Conservation (phyloP, 2,113 vertebrate genomes). For the Smithornis capensis region DNA sequence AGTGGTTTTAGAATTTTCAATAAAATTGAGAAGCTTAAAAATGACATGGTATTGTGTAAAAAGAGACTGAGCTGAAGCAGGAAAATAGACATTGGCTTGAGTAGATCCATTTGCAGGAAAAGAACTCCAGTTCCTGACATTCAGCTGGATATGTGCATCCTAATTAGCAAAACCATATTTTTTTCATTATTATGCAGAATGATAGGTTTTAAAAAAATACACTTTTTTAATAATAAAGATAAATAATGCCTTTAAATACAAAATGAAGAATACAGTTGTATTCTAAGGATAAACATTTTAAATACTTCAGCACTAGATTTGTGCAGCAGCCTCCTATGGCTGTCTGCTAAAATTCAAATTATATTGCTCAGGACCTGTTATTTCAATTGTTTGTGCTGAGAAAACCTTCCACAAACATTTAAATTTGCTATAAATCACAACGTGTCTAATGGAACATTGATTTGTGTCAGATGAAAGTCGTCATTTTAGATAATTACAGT, state of each 20-base stretch:
- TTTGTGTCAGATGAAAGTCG: background rate
- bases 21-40: conserved; percentile 17
- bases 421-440: background rate
- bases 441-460: background rate
- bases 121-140: background rate
- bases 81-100: background rate
- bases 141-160: background rate
- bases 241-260: background rate
- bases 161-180: background rate
- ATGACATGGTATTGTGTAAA: background rate
- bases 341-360: background rate
- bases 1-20: background rate
- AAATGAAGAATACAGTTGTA: background rate
- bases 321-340: background rate
- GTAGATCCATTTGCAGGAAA: background rate
- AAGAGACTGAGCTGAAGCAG: background rate
- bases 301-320: background rate
- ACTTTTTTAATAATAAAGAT: background rate
- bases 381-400: background rate
- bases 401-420: background rate
- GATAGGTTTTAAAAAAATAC: background rate
- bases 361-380: background rate
- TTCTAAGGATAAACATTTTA: background rate
- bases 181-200: background rate
- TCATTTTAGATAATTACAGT: conserved; percentile 2